Conservation (phyloP, 1,140 invertebrate species). For the Oreohelix idahoensis region DNA sequence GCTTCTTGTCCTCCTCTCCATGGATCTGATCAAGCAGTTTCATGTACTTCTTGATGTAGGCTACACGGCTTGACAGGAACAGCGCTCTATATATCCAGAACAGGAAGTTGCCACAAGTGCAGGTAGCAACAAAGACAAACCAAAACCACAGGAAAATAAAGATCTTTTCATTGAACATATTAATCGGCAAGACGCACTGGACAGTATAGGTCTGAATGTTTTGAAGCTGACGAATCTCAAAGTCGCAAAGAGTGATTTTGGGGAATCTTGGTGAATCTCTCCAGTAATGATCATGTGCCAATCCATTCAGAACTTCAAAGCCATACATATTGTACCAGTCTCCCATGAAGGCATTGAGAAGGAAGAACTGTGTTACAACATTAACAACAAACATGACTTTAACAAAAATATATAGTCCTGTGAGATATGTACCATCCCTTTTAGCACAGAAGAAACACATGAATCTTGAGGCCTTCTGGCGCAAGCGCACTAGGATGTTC, state of each 20-base stretch:
- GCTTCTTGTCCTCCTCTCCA: slow-evolving; percentile 60
- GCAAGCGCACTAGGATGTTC: slow-evolving; percentile 59
- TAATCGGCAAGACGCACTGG: slow-evolving; percentile 76
- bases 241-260: slow-evolving; percentile 75
- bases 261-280: slow-evolving; percentile 66
- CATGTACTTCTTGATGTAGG: slow-evolving; percentile 69
- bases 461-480: slow-evolving; percentile 59
- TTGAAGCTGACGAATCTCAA: slow-evolving; percentile 72
- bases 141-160: slow-evolving; percentile 73
- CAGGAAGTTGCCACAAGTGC: slow-evolving; percentile 63
- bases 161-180: slow-evolving; percentile 77
- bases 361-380: slow-evolving; percentile 74
- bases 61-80: slow-evolving; percentile 58
- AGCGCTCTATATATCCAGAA: slow-evolving; percentile 66
- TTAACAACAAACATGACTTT: slow-evolving; percentile 75
- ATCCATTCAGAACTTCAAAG: slow-evolving; percentile 71
- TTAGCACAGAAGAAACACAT: slow-evolving; percentile 72
- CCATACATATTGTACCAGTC: slow-evolving; percentile 75
- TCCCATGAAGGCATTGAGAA: slow-evolving; percentile 75
- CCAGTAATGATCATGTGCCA: slow-evolving; percentile 72
- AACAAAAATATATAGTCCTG: slow-evolving; percentile 74
- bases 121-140: slow-evolving; percentile 65
- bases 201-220: slow-evolving; percentile 70
- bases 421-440: slow-evolving; percentile 74
- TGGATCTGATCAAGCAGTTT: slow-evolving; percentile 62